These are phyloP conservation scores for Uromys caudimaculatus DNA, from an alignment of 2,797 vertebrate species.

Conservation along the genomic window DNA sequence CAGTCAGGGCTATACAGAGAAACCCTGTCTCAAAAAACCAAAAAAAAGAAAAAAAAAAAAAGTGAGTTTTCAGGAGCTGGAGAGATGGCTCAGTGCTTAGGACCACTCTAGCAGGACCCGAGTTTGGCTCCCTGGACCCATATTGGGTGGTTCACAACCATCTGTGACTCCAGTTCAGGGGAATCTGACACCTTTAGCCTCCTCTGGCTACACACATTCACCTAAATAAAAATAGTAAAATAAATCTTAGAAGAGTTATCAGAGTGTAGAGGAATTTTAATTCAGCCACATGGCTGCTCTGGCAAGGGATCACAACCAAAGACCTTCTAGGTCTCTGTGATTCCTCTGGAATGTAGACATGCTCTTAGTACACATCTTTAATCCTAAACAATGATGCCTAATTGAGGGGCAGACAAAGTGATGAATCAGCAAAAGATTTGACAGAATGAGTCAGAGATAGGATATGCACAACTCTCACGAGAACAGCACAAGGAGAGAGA, in stretches of 20 bases:
- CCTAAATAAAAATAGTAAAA: not conserved
- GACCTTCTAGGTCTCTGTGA: not conserved
- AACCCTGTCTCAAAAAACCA: no score
- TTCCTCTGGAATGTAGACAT: not conserved
- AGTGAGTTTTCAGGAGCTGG: no score
- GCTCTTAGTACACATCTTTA: not conserved
- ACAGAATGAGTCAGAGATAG: not conserved
- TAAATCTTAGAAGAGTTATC: not conserved
- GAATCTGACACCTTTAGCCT: not conserved
- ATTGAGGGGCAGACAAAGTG: not conserved
- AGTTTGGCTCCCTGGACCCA: not conserved
- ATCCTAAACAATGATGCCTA: not conserved
- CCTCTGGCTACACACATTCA: not conserved
- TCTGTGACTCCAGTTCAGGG: not conserved
- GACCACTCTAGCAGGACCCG: not conserved
- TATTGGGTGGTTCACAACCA: not conserved
- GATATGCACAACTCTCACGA: no score
- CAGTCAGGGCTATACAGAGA: no score
- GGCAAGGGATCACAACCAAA: not conserved
- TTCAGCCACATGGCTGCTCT: not conserved
- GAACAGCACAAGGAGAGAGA: not conserved
- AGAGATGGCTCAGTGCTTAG: not conserved
- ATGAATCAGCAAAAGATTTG: not conserved
- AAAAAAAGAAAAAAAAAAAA: no score
- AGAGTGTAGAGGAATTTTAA: not conserved